These are phyloP conservation scores for Pogonocichla stellata DNA, from an alignment of 2,113 vertebrate genomes.

Conservation along the genomic window DNA sequence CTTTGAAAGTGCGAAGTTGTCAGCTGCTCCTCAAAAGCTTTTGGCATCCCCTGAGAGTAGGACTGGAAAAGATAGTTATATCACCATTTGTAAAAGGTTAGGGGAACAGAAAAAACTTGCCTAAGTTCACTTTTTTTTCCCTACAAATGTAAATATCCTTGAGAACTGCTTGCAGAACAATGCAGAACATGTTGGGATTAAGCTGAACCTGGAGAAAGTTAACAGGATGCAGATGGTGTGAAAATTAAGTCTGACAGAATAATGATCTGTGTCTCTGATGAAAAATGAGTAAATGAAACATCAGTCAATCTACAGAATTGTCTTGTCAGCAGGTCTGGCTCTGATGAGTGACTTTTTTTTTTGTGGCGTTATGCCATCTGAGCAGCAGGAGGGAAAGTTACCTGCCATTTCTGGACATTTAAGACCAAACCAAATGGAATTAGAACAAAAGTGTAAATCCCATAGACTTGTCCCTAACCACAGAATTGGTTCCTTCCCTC, in stretches of 20 bases:
- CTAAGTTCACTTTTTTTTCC: not conserved
- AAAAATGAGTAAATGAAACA: conserved; percentile 31
- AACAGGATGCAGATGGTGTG: conserved; percentile 58
- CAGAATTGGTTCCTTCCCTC: not conserved
- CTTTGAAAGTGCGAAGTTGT: not conserved
- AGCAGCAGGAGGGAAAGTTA: not conserved
- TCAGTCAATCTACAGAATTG: not conserved
- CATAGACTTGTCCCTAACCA: not conserved
- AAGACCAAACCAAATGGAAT: not conserved
- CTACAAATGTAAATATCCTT: conserved; percentile 23
- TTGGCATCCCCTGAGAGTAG: not conserved
- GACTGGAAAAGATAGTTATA: not conserved
- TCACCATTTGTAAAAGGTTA: not conserved
- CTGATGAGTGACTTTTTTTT: not conserved
- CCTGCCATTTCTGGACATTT: not conserved
- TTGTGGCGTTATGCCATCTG: not conserved
- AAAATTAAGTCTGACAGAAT: conserved; percentile 17
- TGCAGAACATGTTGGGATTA: not conserved
- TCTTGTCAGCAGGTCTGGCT: conserved; percentile 12
- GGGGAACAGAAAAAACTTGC: not conserved
- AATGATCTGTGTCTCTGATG: not conserved
- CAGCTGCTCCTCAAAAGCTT: not conserved
- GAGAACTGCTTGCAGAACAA: conserved; percentile 20
- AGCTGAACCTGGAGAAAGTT: conserved; percentile 12
- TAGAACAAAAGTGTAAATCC: not conserved